Conservation (phyloP, 1,140 invertebrate genomes). For the Scaptomyza montana region DNA sequence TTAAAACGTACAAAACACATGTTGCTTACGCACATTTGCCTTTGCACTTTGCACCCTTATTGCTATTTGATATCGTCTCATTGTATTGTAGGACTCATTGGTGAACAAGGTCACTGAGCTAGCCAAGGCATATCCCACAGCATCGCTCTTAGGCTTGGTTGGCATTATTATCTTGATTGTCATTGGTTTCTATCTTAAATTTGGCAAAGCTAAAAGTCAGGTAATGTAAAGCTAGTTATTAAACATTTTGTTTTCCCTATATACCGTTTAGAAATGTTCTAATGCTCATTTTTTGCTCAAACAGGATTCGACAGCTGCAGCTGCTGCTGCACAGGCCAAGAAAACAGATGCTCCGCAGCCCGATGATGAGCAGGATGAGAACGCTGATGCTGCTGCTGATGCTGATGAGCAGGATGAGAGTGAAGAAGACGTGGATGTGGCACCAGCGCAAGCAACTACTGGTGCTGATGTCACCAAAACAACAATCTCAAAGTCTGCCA, state of each 20-base stretch:
- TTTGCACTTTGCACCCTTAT: slow-evolving; percentile 54
- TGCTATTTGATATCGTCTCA: slow-evolving; percentile 40
- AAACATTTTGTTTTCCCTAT: too few relatives aligned
- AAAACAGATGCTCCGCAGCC: slow-evolving; percentile 67
- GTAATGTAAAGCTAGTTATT: slow-evolving; percentile 61
- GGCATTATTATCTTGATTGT: slow-evolving; percentile 87
- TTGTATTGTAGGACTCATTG: slow-evolving; percentile 89
- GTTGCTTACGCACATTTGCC: slow-evolving; percentile 20
- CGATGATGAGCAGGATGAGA: slow-evolving; percentile 53
- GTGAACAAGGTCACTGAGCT: slow-evolving; percentile 91
- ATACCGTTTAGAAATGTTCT: neutral
- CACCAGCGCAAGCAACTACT: slow-evolving; percentile 22
- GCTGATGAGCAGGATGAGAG: slow-evolving; percentile 36
- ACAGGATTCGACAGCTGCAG: slow-evolving; percentile 48
- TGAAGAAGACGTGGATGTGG: slow-evolving; percentile 50
- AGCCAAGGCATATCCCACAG: slow-evolving; percentile 95
- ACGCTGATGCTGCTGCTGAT: slow-evolving; percentile 33
- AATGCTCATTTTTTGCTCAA: neutral
- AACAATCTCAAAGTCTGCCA: slow-evolving; percentile 55
- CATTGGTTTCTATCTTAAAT: slow-evolving; percentile 86
- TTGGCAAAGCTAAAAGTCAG: slow-evolving; percentile 72
- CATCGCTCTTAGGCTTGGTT: slow-evolving; percentile 93
- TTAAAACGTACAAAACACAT: slow-evolving; percentile 31
- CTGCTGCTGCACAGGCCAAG: slow-evolving; percentile 53
- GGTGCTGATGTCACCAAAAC: slow-evolving; percentile 54